Base-by-base conservation (phyloP, 2,113 vertebrate species). In the Dasyornis broadbenti region DNA sequence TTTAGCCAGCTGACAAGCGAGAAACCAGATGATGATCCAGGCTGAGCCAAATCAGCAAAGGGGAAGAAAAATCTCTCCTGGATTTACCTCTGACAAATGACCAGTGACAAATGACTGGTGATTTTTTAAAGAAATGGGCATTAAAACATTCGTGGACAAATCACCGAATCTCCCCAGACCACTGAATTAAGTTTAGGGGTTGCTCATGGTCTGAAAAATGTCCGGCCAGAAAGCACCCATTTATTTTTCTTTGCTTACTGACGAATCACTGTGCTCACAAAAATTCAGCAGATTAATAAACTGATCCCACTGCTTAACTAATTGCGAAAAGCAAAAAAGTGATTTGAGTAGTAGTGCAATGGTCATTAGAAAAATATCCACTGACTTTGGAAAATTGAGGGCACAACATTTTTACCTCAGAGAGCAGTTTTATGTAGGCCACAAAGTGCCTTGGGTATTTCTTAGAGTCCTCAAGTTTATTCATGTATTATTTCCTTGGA, bases 381-480 rank as follows among this genome's bases (percentile, higher is more conserved):
- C 91, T 64, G 79, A 63, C 77, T 88, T 76, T 49, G 33, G 78
- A 86, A 95, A 95, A 95, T 87, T 68, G 84, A 91, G 82, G 73
- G 71, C 70, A 75, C 92, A 92, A 90, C 42, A 81, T 82, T 89
- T 82, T 90, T 96, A 81, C 88, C 79, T 94, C 16, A 3, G 65
- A 86, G 91, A 92, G 86, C 90, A 94, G 69, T 31, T 89, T 91
- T 95, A 97, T 96, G 76, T 97, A 96, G 96, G 96, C 92, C 96
- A 94, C 92, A 64, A 91, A 95, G 35, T 70, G 95, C 96, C 96
- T 89, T 91, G 84, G 90, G 94, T 96, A 82, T 94, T 96, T 95
- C 93, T 95, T 90, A 82, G 84, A 92, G 89, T 86, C 79, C 66
- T 91, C 8, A 1, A 90, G 89, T 81, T 86, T 95, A 95, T 95